phyloP scores from a whole-genome alignment of 2,888 invertebrate species.

The Aleiodes alternator region DNA sequence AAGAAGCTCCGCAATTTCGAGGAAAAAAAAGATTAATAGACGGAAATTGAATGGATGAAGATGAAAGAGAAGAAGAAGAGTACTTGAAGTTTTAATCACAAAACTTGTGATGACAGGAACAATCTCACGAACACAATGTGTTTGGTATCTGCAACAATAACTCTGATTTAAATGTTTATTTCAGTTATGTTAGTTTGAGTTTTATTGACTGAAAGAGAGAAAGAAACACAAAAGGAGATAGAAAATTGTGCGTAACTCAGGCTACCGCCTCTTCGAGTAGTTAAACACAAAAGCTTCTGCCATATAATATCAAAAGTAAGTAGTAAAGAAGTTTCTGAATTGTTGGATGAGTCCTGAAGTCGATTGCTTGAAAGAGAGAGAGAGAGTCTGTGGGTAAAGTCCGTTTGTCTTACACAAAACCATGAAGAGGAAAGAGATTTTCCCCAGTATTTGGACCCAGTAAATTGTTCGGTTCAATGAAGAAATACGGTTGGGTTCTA shows the following conservation, averaged over 20 bases:
- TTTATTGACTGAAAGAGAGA: too few species aligned
- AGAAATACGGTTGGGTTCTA: conserved; percentile 47
- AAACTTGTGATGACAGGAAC: conserved; percentile 4
- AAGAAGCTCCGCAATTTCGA: too few species aligned
- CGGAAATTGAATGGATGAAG: too few species aligned
- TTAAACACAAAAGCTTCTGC: not conserved
- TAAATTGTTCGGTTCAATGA: conserved; percentile 43
- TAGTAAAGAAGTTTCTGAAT: not conserved
- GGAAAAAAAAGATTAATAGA: too few species aligned
- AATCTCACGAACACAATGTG: not conserved
- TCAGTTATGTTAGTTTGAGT: too few species aligned
- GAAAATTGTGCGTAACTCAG: too few species aligned
- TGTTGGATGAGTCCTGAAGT: not conserved
- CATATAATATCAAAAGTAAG: conserved; percentile 12
- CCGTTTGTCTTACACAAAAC: conserved; percentile 15
- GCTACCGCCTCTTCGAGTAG: too few species aligned
- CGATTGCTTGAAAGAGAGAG: not conserved
- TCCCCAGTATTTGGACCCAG: conserved; percentile 41
- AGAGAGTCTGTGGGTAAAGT: not conserved
- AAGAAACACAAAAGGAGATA: too few species aligned
- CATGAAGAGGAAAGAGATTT: conserved; percentile 38
- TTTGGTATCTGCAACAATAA: not conserved
- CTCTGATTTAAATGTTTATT: too few species aligned
- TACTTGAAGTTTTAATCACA: conserved; percentile 20
- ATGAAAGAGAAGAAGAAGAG: not conserved